These are phyloP conservation scores for Sigmodon hispidus DNA, from an alignment of 2,113 vertebrate genomes.

Conservation along the genomic window DNA sequence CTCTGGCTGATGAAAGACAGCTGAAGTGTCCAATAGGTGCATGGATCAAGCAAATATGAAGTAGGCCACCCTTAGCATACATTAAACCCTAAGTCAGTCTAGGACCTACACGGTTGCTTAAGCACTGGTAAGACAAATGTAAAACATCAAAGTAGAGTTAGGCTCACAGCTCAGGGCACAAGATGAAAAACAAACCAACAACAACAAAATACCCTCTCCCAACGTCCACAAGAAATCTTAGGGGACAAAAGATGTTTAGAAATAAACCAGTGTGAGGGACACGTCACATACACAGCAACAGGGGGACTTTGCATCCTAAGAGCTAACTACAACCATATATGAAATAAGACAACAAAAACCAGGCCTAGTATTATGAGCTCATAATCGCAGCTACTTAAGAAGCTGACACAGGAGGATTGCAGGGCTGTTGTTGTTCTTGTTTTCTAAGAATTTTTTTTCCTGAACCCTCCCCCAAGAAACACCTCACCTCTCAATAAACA, in stretches of 20 bases:
- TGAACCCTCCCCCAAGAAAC: too few relatives aligned
- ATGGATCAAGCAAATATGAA: background rate
- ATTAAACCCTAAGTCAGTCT: background rate
- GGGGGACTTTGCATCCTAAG: background rate
- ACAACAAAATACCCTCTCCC: background rate
- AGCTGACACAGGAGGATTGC: background rate
- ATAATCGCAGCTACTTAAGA: background rate
- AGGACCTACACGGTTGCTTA: conserved; percentile 18
- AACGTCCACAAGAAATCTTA: background rate
- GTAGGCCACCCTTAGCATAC: background rate
- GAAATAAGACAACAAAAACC: background rate
- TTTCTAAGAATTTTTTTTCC: background rate
- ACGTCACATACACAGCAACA: background rate
- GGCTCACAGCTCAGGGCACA: background rate
- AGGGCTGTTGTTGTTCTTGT: background rate
- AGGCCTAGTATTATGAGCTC: background rate
- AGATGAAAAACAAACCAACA: background rate
- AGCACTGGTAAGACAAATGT: background rate
- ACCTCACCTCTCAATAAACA: too few relatives aligned
- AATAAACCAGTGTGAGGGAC: background rate
- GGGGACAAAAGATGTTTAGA: conserved; percentile 9
- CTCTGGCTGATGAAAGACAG: background rate
- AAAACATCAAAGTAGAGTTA: conserved; percentile 11
- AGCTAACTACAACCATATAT: background rate
- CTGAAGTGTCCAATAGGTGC: background rate